These are phyloP conservation scores for Otocyon megalotis DNA, from an alignment of 2,113 vertebrate genomes.

Conservation along the genomic window DNA sequence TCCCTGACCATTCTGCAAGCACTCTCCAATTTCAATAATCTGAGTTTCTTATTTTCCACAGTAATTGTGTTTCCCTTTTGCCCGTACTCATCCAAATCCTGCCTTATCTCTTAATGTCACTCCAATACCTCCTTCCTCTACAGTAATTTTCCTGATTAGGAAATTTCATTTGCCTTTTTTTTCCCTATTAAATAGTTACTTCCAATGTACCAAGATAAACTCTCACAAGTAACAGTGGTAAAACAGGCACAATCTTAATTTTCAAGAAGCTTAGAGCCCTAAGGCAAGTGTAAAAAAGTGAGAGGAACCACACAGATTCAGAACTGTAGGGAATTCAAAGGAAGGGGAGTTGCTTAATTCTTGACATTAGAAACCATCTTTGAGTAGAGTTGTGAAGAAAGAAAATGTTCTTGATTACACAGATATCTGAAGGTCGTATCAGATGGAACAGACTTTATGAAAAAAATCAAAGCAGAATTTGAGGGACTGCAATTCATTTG, in stretches of 20 bases:
- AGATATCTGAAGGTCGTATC: neutral
- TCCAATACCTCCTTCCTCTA: neutral
- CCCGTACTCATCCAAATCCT: neutral
- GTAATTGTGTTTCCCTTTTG: neutral
- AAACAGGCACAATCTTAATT: neutral
- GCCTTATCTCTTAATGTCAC: neutral
- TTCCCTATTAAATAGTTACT: neutral
- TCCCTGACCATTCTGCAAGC: neutral
- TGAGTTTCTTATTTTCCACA: neutral
- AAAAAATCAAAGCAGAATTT: neutral
- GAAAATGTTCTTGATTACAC: neutral
- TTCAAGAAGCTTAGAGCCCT: neutral
- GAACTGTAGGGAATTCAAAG: neutral
- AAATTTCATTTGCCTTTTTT: neutral
- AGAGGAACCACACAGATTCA: neutral
- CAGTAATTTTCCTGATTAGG: neutral
- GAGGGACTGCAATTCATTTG: neutral
- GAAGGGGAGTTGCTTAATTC: neutral
- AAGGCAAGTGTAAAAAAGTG: neutral
- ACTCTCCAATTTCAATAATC: neutral
- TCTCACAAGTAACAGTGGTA: neutral
- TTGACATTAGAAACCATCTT: neutral
- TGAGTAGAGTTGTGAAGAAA: neutral
- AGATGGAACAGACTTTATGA: neutral
- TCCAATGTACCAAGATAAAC: neutral